Evolutionary conservation across 2,113 vertebrate genomes (phyloP), one percentile per base, ranked within the genome.

Genomic region (Tilapia sparmanii): DNA sequence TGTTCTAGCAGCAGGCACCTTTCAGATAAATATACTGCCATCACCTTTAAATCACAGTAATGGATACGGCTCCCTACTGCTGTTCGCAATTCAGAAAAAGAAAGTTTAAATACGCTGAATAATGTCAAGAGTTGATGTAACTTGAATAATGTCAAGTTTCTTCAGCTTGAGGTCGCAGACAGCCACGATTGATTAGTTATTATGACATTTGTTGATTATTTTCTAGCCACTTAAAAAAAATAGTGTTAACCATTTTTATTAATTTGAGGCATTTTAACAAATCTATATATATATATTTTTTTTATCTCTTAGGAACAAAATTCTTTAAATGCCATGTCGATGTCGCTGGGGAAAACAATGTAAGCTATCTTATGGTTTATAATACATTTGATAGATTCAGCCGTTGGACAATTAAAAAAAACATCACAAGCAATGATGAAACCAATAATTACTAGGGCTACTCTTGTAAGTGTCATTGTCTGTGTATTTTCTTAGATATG

Each of bases 221-320:
- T 73, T 45, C 38, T 16, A 73, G n/a, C 66, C 38, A 42, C 38
- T 73, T 45, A 4, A 22, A 66, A 66, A 38, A 40, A 40, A 66
- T 68, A 15, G 7, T 68, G 19, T 40, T 22, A 22, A 68, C 10
- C 10, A 13, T 13, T 8, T 50, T 2, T n/a, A 50, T 4, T 29
- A 50, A 78, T 26, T 18, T 47, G 63, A n/a, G n/a, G 15, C 35
- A 57, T 55, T 82, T 83, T 24, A 18, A 18, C 24, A 73, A 45
- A 81, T 15, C 2, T 63, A 3, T 63, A 2, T 35, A 19, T 19
- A 4, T 19, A 2, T 15, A 0, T 7, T 0, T 7, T 40, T 13
- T 19, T 45, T 18, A 76, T 47, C 15, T 76, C 71, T 19, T 76
- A 47, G 6, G 24, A 76, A 47, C 71, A 76, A 29, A 31, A 78